Evolutionary conservation across 2,888 invertebrate genomes (phyloP), one percentile per base, ranked within the genome.

Genomic region (Agriopis marginaria): DNA sequence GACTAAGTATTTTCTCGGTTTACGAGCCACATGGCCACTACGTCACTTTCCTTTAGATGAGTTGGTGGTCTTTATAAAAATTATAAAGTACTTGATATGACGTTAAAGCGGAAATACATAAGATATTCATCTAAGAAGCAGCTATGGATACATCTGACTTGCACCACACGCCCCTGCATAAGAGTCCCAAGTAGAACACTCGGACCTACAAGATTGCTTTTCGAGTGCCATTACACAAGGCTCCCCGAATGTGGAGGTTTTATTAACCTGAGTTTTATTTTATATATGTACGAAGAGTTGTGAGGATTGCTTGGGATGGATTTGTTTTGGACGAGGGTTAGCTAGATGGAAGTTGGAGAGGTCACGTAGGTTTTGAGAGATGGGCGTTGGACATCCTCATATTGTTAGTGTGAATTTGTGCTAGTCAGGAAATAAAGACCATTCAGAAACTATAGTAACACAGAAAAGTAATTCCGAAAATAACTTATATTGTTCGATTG

Each of bases 191-290:
- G 85, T 82, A 79, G 81, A 82, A 82, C 84, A 84, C 86, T 90
- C 82, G 85, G 86, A 86, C 89, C 85, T 85, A 84, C 88, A 90
- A 89, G 91, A 92, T 92, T 91, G 90, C 90, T 88, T 90, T 84
- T 90, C 83, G 79, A 92, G 92, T 86, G 84, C 88, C 87, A 89
- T 91, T 90, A 87, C 83, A 85, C 80, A 80, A 81, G 84, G 83
- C 84, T 86, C 85, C 75, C 80, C 78, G 86, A 91, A 90, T 87
- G 86, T 82, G 84, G 78, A 81, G 83, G 81, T 87, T 91, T 90
- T 91, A 91, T 91, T 88, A 88, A 87, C 86, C 68, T 80, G 73
- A 73, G 77, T 77, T 79, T 79, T 78, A 79, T 78, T 77, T 71
- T 65, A 55, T 71, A 55, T 63, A 55, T 62, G 42, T 40, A 56